Percentiles rank a stretch among this genome's conserved stretches.
These are phyloP conservation scores for Linepithema humile DNA, from an alignment of 1,140 invertebrate species.

Conservation along the genomic window DNA sequence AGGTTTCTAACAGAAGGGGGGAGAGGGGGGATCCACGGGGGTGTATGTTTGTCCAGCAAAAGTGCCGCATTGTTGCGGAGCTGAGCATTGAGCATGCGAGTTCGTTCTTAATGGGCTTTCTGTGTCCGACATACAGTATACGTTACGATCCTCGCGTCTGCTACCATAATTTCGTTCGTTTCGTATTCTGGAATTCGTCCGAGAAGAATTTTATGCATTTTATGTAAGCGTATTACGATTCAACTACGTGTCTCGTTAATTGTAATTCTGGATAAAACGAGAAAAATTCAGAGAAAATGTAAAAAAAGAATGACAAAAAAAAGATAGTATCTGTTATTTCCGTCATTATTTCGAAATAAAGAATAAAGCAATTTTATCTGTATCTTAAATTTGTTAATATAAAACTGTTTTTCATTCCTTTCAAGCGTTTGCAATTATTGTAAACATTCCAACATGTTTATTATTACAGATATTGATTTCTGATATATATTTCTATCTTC, in stretches of 20 bases:
- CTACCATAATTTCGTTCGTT: slow-evolving; percentile 31
- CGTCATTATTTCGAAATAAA: not conserved
- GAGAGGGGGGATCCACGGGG: not conserved
- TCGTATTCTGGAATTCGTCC: slow-evolving; percentile 6
- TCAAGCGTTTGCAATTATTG: not conserved
- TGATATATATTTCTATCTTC: not conserved
- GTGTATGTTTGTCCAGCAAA: slow-evolving; percentile 47
- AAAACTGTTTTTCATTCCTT: not conserved
- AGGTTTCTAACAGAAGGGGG: slow-evolving; percentile 1
- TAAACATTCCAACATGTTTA: slow-evolving; percentile 12
- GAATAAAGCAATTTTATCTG: not conserved
- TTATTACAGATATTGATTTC: not conserved
- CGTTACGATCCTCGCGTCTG: not conserved
- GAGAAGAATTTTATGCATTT: slow-evolving; percentile 25
- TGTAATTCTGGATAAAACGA: not conserved
- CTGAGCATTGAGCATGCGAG: slow-evolving; percentile 48
- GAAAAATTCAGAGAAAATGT: not conserved
- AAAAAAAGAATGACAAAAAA: not conserved
- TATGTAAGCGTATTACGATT: not conserved
- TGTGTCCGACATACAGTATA: slow-evolving; percentile 45
- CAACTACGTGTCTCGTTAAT: slow-evolving; percentile 5
- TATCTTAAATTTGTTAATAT: too few relatives aligned
- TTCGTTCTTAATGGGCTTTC: slow-evolving; percentile 58
- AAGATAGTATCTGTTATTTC: not conserved
- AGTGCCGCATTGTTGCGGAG: slow-evolving; percentile 53